A percentile compares a stretch with the other conserved stretches of the same genome.
phyloP scores from a whole-genome alignment of 1,140 invertebrate species.

The Drosophila navojoa region DNA sequence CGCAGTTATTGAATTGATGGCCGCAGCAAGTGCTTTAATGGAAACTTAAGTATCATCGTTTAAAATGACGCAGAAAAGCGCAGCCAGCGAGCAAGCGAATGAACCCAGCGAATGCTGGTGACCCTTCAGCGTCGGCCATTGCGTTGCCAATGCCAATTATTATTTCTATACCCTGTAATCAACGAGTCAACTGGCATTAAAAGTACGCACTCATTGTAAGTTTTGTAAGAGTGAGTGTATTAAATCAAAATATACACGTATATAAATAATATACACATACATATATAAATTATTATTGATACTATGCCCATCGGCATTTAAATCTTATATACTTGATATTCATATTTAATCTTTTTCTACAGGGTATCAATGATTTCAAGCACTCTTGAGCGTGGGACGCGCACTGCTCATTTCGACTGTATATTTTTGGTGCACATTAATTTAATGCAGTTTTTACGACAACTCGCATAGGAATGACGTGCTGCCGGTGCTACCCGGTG shows the following conservation, averaged over 20 bases:
- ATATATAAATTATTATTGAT: no score
- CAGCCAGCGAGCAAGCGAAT: constrained; percentile 37
- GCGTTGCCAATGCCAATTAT: constrained; percentile 72
- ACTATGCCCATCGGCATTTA: no score
- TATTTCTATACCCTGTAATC: constrained; percentile 47
- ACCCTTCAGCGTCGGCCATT: constrained; percentile 62
- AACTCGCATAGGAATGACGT: constrained; percentile 69
- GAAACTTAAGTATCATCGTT: constrained; percentile 83
- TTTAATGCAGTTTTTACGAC: constrained; percentile 72
- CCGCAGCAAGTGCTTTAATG: constrained; percentile 78
- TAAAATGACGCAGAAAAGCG: constrained; percentile 78
- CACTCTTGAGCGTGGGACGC: constrained; percentile 9
- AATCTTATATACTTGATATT: not conserved
- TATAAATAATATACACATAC: no score
- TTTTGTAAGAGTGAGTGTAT: no score
- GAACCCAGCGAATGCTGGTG: constrained; percentile 36
- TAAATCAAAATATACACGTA: no score
- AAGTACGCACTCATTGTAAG: not conserved
- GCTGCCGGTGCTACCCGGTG: constrained; percentile 18
- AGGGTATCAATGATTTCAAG: constrained; percentile 15
- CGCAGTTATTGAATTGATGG: constrained; percentile 72
- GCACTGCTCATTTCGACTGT: constrained; percentile 59
- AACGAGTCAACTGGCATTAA: not conserved
- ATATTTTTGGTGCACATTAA: constrained; percentile 68
- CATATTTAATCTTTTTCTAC: not conserved